These are phyloP conservation scores for Ornithoptera alexandrae DNA, from an alignment of 2,888 invertebrate genomes.

Conservation along the genomic window DNA sequence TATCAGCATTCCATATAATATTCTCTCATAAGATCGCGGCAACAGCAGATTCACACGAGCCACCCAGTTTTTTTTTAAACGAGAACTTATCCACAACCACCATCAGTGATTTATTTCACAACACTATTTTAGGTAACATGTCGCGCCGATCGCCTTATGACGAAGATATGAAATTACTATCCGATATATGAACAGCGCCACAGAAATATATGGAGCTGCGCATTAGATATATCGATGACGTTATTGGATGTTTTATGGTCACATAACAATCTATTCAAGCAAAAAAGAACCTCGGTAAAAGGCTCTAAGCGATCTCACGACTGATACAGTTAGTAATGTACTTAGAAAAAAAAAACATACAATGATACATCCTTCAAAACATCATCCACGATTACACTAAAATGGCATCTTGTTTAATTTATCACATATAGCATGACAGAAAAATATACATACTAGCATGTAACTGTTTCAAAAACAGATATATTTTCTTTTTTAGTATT, in stretches of 20 bases:
- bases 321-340: conserved; percentile 16
- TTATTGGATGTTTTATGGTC: conserved; percentile 34
- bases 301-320: conserved; percentile 27
- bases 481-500: neutral
- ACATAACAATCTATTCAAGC: conserved; percentile 24
- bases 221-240: conserved; percentile 39
- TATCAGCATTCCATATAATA: conserved; percentile 54
- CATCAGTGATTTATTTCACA: conserved; percentile 76
- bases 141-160: conserved; percentile 65
- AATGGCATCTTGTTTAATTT: conserved; percentile 8
- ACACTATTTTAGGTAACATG: conserved; percentile 77
- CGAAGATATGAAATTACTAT: conserved; percentile 71
- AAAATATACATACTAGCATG: neutral
- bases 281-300: conserved; percentile 27
- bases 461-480: neutral
- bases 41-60: conserved; percentile 74
- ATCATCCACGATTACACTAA: conserved; percentile 8
- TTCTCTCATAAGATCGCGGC: conserved; percentile 66
- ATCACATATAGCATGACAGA: neutral
- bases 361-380: conserved; percentile 20
- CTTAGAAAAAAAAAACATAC: conserved; percentile 2
- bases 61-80: conserved; percentile 57
- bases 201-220: conserved; percentile 51
- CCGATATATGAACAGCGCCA: conserved; percentile 55
- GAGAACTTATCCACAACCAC: conserved; percentile 58